Evolutionary conservation across 2,888 invertebrate genomes (phyloP), one percentile per base, ranked within the genome.

Genomic region (Hoplodrina ambigua): DNA sequence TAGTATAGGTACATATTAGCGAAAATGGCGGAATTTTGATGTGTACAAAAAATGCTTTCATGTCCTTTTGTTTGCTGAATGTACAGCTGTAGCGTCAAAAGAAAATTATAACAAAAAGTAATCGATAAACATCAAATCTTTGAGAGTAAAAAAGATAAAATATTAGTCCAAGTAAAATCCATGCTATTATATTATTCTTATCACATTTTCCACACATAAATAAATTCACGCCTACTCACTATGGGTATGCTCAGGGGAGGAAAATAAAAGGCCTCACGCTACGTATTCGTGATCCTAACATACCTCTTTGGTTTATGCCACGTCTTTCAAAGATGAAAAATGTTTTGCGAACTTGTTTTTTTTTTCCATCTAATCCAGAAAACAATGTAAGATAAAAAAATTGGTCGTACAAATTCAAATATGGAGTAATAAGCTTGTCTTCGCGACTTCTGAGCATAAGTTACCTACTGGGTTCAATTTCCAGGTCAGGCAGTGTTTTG

Each of bases 171-270:
- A 72, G 19, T 49, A 50, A 77, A 69, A 54, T 19, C 25, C 17
- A 30, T 17, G 5, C 15, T 25, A 4, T 70, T 13, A 52, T 44
- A 33, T 75, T 49, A 72, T 58, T 70, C 53, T 17, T 50, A 53
- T 69, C 57, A 54, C 55, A 71, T 44, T 25, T 56, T 50, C 67
- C 19, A 68, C 53, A 53, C 57, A 49, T 69, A 54, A 58, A 77
- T 72, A 69, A 33, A 49, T 70, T 49, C 19, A 7, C 58, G 53
- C 13, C 10, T 46, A 37, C 56, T 41, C 41, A 15, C 30, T 8
- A 41, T 20, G 30, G 50, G 30, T 15, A 46, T 11, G 15, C 46
- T 69, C 41, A 54, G 49, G 70, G 69, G 52, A 72, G 46, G 30
- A 49, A 49, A 57, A 46, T 57, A 57, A 68, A 57, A 57, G 41